These are phyloP conservation scores for Erithacus rubecula DNA, from an alignment of 2,797 vertebrate genomes.

Conservation along the genomic window DNA sequence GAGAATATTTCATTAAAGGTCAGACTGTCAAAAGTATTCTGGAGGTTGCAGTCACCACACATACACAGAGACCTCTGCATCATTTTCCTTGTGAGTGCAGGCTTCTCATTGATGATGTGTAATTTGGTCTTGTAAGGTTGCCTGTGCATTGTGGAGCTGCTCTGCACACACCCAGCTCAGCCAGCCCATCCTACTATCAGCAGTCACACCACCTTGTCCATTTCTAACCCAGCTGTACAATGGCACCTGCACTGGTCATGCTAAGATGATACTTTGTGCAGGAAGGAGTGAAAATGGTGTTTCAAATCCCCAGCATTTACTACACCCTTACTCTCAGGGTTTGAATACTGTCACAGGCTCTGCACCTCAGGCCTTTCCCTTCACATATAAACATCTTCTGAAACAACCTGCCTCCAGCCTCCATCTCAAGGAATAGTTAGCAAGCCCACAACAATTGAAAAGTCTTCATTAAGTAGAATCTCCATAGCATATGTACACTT, in stretches of 20 bases:
- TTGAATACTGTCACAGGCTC: background rate
- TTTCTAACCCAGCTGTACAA: background rate
- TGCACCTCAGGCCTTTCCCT: background rate
- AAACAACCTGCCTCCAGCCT: background rate
- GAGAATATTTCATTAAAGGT: background rate
- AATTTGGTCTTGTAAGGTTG: background rate
- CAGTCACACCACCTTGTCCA: background rate
- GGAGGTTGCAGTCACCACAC: background rate
- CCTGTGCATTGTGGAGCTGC: background rate
- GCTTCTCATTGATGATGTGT: background rate
- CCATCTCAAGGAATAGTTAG: background rate
- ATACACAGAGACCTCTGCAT: background rate
- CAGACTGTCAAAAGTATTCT: background rate
- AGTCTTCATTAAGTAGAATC: background rate
- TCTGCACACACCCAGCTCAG: background rate
- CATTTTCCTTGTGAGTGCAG: background rate
- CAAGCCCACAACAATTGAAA: background rate
- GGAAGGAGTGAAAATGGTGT: background rate
- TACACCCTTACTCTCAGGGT: background rate
- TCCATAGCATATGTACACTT: background rate
- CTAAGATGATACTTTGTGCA: background rate
- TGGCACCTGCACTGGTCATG: background rate
- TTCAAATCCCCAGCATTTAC: background rate
- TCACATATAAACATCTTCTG: background rate
- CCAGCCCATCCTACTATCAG: background rate